Percentiles rank a stretch among this genome's conserved stretches.
Conservation (phyloP, 53 echinoderm and acorn worm species). For the Mesocentrotus franciscanus region DNA sequence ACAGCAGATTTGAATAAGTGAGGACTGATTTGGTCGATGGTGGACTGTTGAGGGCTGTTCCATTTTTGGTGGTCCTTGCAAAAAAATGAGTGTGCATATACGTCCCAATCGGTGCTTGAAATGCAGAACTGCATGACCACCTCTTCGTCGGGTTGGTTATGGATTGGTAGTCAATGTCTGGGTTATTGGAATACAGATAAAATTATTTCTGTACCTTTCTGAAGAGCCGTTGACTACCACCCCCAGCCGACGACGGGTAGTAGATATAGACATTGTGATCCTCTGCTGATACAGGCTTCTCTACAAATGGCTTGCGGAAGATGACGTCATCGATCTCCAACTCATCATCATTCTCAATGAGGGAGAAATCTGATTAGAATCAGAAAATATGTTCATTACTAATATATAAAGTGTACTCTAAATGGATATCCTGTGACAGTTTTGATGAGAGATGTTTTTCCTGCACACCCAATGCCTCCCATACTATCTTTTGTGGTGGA, state of each 20-base stretch:
- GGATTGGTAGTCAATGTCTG: no score
- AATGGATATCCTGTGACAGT: neutral
- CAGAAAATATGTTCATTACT: neutral
- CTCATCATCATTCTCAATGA: conserved; percentile 82
- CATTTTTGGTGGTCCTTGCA: no score
- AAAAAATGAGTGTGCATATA: no score
- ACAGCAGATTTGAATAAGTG: neutral
- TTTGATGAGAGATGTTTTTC: no score
- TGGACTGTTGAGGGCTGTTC: no score
- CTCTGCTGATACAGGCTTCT: conserved; percentile 93
- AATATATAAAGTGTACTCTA: neutral
- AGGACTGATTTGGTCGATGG: no score
- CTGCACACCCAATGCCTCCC: neutral
- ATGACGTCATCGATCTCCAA: conserved; percentile 83
- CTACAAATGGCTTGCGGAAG: conserved; percentile 97
- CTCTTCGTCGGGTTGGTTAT: no score
- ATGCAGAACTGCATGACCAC: no score
- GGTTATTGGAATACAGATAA: no score
- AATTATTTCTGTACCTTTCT: conserved; percentile 80
- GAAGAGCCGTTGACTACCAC: conserved; percentile 95
- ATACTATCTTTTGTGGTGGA: neutral
- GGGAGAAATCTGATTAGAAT: conserved; percentile 13
- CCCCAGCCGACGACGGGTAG: conserved; percentile 92
- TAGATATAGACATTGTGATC: conserved; percentile 98
- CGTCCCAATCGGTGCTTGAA: no score